These are phyloP conservation scores for Lamprologus sp. DNA, from an alignment of 2,113 vertebrate genomes.

Conservation along the genomic window DNA sequence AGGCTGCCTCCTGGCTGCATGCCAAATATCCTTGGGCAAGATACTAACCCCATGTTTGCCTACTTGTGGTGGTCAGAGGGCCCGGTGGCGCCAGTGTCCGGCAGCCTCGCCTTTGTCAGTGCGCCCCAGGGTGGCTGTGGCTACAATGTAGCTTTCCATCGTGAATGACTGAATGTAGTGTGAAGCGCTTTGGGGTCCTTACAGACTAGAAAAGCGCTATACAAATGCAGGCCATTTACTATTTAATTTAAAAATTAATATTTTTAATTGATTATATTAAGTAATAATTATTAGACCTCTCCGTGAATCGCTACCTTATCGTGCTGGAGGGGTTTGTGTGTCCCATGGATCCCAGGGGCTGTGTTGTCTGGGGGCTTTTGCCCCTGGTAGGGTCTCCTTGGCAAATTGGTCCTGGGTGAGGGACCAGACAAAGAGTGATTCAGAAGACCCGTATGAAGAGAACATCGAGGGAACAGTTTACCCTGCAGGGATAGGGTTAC, in stretches of 20 bases:
- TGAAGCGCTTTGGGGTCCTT: no score
- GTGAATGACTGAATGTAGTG: no score
- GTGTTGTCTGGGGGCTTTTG: rapidly evolving
- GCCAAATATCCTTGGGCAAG: no score
- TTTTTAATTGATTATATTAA: background rate
- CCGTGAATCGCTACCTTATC: rapidly evolving
- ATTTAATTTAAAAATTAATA: background rate
- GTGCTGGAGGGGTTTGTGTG: background rate
- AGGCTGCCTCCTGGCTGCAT: no score
- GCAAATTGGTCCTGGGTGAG: background rate
- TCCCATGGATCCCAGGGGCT: background rate
- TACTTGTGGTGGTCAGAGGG: no score
- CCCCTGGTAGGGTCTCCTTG: background rate
- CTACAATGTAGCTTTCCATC: no score
- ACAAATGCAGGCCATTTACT: no score
- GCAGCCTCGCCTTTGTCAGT: no score
- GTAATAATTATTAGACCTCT: background rate
- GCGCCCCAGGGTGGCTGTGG: no score
- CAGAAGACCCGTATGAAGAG: rapidly evolving
- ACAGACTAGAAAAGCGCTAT: no score
- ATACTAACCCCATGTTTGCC: no score
- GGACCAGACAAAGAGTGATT: rapidly evolving
- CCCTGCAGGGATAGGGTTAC: rapidly evolving
- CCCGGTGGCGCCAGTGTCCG: no score
- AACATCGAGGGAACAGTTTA: rapidly evolving